Conservation (phyloP, 1,140 invertebrate genomes). For the Nebria ingens region DNA sequence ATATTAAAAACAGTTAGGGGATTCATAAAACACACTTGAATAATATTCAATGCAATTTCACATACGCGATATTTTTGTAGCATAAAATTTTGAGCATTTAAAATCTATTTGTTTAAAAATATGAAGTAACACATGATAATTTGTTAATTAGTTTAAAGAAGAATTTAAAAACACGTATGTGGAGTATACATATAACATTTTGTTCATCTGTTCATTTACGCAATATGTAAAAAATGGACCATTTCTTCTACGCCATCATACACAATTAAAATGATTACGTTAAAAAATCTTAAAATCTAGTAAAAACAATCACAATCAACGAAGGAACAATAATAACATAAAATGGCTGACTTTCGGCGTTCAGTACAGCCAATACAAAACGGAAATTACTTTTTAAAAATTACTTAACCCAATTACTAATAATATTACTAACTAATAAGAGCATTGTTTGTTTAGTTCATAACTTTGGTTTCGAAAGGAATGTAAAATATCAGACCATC, state of each 20-base stretch:
- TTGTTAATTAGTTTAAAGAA: too few species aligned
- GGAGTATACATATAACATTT: too few species aligned
- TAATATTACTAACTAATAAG: too few species aligned
- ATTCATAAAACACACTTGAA: not conserved
- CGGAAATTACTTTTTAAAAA: too few species aligned
- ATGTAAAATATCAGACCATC: too few species aligned
- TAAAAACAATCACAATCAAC: not conserved
- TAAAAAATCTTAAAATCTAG: not conserved
- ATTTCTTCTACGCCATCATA: not conserved
- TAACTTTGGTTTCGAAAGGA: too few species aligned
- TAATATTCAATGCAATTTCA: not conserved
- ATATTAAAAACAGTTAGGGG: not conserved
- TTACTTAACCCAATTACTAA: too few species aligned
- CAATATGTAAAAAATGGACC: not conserved
- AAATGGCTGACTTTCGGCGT: not conserved
- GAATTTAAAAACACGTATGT: too few species aligned
- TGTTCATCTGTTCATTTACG: too few species aligned
- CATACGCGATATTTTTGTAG: too few species aligned
- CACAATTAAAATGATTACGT: not conserved
- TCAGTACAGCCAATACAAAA: too few species aligned
- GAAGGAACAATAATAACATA: conserved; percentile 4
- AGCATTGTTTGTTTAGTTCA: too few species aligned
- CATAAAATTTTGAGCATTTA: not conserved
- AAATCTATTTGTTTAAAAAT: conserved; percentile 1
- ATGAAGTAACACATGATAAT: not conserved